Percentiles rank a stretch among this genome's conserved stretches.
phyloP scores from a whole-genome alignment of 2,113 vertebrate species.

The Ptilonorhynchus violaceus region DNA sequence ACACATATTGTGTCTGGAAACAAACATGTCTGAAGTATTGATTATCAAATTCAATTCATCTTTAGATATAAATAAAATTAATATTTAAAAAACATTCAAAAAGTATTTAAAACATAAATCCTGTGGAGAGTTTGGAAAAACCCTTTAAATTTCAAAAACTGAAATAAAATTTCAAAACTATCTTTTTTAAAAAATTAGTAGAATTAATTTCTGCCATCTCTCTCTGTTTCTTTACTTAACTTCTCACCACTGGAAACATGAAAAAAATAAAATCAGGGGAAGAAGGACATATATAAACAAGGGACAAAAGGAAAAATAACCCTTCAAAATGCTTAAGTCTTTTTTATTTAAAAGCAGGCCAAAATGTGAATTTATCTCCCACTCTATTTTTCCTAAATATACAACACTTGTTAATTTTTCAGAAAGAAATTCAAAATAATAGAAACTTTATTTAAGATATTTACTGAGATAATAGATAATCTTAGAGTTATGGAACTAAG shows the following conservation, averaged over 20 bases:
- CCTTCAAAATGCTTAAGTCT: not conserved
- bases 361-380: not conserved
- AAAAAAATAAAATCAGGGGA: not conserved
- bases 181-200: not conserved
- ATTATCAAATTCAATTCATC: not conserved
- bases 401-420: not conserved
- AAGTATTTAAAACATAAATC: not conserved
- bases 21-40: rapidly evolving
- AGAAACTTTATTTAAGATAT: not conserved
- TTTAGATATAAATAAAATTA: not conserved
- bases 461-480: not conserved
- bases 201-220: not conserved
- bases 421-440: not conserved
- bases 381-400: not conserved
- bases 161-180: not conserved
- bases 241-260: not conserved
- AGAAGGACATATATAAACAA: not conserved
- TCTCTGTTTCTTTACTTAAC: not conserved
- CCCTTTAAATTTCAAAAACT: not conserved
- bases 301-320: rapidly evolving
- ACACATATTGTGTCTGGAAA: not conserved
- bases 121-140: not conserved
- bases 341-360: not conserved
- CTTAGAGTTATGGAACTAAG: not conserved
- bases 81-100: not conserved